Conservation (phyloP, 2,113 vertebrate genomes). For the Phainopepla nitens region DNA sequence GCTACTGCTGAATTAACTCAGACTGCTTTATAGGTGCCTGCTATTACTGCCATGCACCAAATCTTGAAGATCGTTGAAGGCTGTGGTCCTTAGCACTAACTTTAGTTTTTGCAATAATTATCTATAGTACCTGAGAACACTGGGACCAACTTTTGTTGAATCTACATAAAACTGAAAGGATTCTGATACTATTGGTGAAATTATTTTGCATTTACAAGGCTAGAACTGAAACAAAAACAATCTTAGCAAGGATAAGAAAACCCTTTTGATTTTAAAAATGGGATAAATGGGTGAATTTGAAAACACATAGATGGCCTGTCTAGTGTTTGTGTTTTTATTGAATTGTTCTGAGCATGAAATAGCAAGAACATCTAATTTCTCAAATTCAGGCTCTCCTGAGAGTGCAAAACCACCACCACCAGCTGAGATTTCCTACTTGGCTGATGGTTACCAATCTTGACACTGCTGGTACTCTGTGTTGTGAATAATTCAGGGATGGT, state of each 20-base stretch:
- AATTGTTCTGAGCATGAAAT: neutral
- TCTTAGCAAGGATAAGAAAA: neutral
- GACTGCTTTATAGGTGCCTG: neutral
- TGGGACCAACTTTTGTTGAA: neutral
- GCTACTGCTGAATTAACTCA: neutral
- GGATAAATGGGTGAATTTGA: neutral
- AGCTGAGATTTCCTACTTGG: neutral
- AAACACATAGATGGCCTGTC: neutral
- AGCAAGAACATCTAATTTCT: neutral
- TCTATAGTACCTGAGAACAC: neutral
- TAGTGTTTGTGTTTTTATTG: neutral
- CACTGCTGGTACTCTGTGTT: neutral
- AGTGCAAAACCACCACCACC: neutral
- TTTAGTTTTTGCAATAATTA: neutral
- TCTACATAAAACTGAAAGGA: neutral
- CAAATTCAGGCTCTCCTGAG: neutral
- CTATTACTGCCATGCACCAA: neutral
- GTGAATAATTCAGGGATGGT: slow-evolving; percentile 34
- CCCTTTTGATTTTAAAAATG: neutral
- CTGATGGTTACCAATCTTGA: slow-evolving; percentile 7
- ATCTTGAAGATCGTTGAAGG: neutral
- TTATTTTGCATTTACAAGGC: neutral
- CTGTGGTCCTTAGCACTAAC: neutral
- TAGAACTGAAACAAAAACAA: neutral
- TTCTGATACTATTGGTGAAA: neutral